Evolutionary conservation across 2,797 vertebrate genomes (phyloP).

Genomic region (Valencia hispanica): DNA sequence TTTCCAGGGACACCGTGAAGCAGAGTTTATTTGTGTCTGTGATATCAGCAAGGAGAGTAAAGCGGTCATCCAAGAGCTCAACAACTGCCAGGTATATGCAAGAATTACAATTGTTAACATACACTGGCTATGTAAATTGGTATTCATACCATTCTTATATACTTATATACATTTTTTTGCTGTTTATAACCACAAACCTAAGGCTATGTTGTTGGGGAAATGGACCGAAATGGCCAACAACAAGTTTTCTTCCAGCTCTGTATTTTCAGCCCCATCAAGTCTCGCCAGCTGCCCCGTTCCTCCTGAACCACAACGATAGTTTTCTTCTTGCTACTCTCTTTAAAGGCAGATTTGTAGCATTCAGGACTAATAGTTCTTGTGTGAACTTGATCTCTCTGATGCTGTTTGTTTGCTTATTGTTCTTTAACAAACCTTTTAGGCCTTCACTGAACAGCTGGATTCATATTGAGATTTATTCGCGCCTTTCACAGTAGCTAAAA

Average conservation of each 20-base stretch:
- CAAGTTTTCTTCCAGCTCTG: background rate
- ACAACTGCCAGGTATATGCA: slow-evolving; percentile 93
- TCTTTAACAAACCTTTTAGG: background rate
- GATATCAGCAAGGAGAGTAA: slow-evolving; percentile 99
- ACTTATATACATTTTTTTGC: background rate
- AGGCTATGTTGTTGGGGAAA: background rate
- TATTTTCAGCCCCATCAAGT: no score
- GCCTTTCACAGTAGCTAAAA: no score
- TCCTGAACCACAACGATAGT: background rate
- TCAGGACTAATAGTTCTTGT: background rate
- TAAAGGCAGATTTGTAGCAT: background rate
- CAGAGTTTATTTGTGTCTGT: slow-evolving; percentile 98
- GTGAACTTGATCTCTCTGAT: background rate
- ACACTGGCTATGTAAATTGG: background rate
- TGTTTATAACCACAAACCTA: background rate
- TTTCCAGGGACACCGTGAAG: slow-evolving; percentile 96
- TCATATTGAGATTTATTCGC: background rate
- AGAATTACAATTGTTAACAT: background rate
- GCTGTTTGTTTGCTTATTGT: background rate
- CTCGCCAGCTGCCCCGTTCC: background rate
- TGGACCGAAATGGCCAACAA: background rate
- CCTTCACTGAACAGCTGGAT: background rate
- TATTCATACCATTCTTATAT: background rate
- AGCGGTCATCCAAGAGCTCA: slow-evolving; percentile 98
- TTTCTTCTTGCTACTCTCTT: background rate